Evolutionary conservation across 2,113 vertebrate genomes (phyloP), one percentile per base, ranked within the genome.

Genomic region (Benitochromis conjunctus): DNA sequence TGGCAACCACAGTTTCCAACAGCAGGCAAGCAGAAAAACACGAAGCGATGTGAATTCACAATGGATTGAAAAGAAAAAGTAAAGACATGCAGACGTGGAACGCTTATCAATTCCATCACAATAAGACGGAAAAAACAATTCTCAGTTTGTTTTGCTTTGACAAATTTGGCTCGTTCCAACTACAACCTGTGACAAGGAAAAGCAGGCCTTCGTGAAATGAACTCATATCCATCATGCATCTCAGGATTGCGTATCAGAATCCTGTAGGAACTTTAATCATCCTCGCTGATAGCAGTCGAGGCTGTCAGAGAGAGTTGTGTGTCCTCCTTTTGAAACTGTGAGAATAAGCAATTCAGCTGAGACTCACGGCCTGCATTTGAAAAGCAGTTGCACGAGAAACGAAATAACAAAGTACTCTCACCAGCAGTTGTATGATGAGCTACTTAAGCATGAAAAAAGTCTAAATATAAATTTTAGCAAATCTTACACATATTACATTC

Each of bases 1-100:
- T 91, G 92, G 88, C 77, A 95, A 93, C 90, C 71, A 43, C 58
- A 74, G 84, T 84, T 88, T 84, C 76, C 78, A 82, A 64, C 66
- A 83, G 84, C 69, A 82, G 82, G 64, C 87, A 69, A 58, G 76
- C 66, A 79, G 66, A 58, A 89, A 88, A 88, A 87, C 84, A 93
- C 54, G 29, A 90, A 89, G 85, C 71, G 19, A 87, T 55, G 79
- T 77, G 41, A 88, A 83, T 76, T 81, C 86, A 88, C 51, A 57
- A 87, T 85, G 88, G 62, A 81, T 43, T 11, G 80, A 58, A 82
- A 74, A 24, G 51, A 26, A 57, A 83, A 83, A n/a, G 26, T 76
- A 34, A 76, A 51, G 26, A 78, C 89, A 89, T 91, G 93, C 92
- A 86, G 53, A 89, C 5, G 11, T 79, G 66, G n/a, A 46, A 13